phyloP scores from a whole-genome alignment of 2,888 invertebrate species.

The Homarus gammarus region DNA sequence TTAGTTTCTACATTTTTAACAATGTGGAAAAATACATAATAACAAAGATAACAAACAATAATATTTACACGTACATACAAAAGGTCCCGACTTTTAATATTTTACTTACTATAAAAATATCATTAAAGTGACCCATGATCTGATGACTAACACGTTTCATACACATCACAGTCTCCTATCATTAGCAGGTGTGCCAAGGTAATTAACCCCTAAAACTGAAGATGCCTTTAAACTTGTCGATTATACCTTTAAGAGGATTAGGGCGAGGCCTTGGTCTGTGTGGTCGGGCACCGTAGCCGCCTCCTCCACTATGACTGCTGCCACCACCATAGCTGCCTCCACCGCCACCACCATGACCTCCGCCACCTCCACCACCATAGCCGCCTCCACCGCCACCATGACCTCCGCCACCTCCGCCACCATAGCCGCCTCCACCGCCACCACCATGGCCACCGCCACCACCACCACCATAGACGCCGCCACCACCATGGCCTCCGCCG shows the following conservation, averaged over 20 bases:
- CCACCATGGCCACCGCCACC: slow-evolving; percentile 14
- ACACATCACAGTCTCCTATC: too few relatives aligned
- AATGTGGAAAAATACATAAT: too few relatives aligned
- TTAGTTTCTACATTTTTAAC: too few relatives aligned
- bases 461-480: slow-evolving; percentile 7
- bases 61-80: too few relatives aligned
- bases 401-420: background rate
- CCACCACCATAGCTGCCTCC: slow-evolving; percentile 8
- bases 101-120: too few relatives aligned
- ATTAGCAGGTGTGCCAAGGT: too few relatives aligned
- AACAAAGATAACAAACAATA: too few relatives aligned
- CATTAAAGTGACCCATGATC: too few relatives aligned
- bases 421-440: slow-evolving; percentile 20
- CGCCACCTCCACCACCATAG: slow-evolving; percentile 5
- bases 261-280: slow-evolving; percentile 2
- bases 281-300: background rate
- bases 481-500: slow-evolving; percentile 4
- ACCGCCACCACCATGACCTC: background rate
- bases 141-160: too few relatives aligned
- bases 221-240: slow-evolving; percentile 33
- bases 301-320: slow-evolving; percentile 10
- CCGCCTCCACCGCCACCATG: slow-evolving; percentile 29
- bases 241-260: slow-evolving; percentile 19
- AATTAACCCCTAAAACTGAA: slow-evolving; percentile 28
- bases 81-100: too few relatives aligned